Evolutionary conservation across 2,888 invertebrate species (phyloP).

Genomic region (Choristoneura rosaceana): DNA sequence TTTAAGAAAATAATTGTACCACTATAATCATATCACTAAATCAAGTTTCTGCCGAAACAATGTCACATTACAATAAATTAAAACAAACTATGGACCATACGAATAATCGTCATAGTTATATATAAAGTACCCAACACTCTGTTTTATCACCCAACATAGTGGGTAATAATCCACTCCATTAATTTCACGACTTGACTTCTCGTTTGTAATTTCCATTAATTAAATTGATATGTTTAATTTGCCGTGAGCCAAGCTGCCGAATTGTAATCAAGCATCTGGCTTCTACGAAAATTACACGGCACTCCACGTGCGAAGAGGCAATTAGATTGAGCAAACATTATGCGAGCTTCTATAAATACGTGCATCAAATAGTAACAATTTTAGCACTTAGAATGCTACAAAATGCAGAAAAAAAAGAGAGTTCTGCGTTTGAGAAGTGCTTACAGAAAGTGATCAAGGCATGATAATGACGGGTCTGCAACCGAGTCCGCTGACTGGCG

Average conservation of each 20-base stretch:
- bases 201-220: conserved; percentile 5
- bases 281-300: conserved; percentile 16
- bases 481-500: not conserved
- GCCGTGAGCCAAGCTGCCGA: not conserved
- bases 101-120: conserved; percentile 3
- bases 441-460: too few species aligned
- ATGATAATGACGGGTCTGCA: too few species aligned
- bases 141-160: not conserved
- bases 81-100: not conserved
- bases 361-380: not conserved
- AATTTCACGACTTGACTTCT: not conserved
- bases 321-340: conserved; percentile 2
- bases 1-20: too few species aligned
- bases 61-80: not conserved
- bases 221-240: conserved; percentile 10
- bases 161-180: not conserved
- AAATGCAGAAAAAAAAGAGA: too few species aligned
- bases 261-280: not conserved
- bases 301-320: not conserved
- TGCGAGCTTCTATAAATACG: not conserved
- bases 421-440: too few species aligned
- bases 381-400: too few species aligned
- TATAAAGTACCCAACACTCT: not conserved
- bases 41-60: not conserved
- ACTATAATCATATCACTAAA: too few species aligned